Base-by-base conservation (phyloP, 2,797 vertebrate genomes). In the Champsocephalus gunnari region DNA sequence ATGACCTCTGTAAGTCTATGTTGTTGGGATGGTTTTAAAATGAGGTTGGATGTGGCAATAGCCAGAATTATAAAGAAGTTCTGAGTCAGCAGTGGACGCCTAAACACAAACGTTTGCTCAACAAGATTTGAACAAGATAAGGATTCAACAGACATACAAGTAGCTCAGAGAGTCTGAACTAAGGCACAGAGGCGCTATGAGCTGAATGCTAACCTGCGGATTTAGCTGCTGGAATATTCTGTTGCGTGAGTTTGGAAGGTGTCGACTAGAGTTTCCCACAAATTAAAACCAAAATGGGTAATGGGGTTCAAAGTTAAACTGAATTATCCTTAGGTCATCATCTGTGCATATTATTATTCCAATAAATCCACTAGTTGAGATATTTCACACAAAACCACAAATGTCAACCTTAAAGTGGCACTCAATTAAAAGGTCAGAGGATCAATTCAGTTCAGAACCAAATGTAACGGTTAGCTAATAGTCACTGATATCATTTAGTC, bases 1-100 rank as follows among this genome's bases (percentile, higher is more conserved):
- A 91, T 94, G 92, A 93, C 87, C 38, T 90, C 93, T 14, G 95
- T 96, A 86, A 93, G 95, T 93, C 47, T 70, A 17, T 45, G 49
- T 0, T 64, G 1, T 65, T 64, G 10, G 24, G 2, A 24, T 32
- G n/a, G 4, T 43, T 61, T 65, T 55, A 11, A 69, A 28, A 21
- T 8, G 9, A 24, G 34, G n/a, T 21, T 5, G 8, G 17, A 13
- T 21, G 6, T 51, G 21, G 9, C 13, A 16, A 43, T 62, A 9
- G 59, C 24, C 3, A 0, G 34, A 38, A 38, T 9, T 38, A 38
- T 38, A 38, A 38, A 38, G 34, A 38, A 38, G 34, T 32, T 63
- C n/a, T 61, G 3, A 50, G 3, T 56, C 48, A 13, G 19, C 4
- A 9, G 17, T 44, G 3, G 53, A 28, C 19, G 28, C n/a, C 34